Evolutionary conservation across 2,797 vertebrate species (phyloP).

Genomic region (Tragelaphus eurycerus): DNA sequence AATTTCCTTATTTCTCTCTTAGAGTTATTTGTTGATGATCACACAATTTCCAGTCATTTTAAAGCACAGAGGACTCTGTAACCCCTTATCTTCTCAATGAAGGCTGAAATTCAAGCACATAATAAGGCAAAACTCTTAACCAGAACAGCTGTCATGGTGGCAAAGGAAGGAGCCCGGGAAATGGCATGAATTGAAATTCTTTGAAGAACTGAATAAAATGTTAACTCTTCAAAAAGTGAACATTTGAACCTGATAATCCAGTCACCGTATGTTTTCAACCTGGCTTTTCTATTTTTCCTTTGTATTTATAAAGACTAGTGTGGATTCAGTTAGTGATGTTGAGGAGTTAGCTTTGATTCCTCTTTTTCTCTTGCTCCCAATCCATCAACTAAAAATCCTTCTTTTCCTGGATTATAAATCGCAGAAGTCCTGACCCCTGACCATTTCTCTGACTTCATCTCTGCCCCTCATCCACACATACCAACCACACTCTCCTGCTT

Average conservation of each 20-base stretch:
- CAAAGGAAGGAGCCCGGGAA: background rate
- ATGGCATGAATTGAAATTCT: background rate
- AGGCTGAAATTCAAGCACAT: background rate
- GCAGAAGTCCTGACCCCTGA: background rate
- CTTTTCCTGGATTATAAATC: background rate
- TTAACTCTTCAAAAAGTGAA: constrained; percentile 1
- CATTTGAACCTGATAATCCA: background rate
- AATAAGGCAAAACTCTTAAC: background rate
- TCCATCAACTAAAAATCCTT: background rate
- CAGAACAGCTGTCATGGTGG: background rate
- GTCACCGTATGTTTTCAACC: background rate
- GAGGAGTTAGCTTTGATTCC: background rate
- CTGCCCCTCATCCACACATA: fast-evolving
- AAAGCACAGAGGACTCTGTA: background rate
- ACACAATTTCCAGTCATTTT: background rate
- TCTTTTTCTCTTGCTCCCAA: background rate
- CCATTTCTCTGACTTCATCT: background rate
- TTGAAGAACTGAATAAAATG: background rate
- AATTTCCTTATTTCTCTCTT: background rate
- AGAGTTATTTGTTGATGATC: background rate
- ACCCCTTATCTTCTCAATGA: background rate
- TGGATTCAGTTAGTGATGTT: background rate
- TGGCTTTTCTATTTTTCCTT: background rate
- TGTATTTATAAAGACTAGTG: background rate
- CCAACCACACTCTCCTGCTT: background rate